Conservation (phyloP, 2,888 invertebrate species). For the Odontothrips loti region DNA sequence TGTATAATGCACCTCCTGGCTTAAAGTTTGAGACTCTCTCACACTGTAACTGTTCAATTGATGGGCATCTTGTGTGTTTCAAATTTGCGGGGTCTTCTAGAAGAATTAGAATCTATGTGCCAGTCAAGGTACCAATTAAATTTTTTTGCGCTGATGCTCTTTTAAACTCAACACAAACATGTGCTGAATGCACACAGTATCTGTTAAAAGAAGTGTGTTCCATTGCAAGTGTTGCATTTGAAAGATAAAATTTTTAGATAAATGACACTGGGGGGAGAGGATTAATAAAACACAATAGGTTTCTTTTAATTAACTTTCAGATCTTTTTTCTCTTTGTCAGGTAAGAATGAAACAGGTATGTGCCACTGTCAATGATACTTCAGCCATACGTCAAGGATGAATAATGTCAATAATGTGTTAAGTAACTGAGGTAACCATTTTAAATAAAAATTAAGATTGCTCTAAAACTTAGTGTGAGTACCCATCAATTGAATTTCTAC, state of each 20-base stretch:
- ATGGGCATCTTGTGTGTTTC: too few species aligned
- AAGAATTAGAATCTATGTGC: too few species aligned
- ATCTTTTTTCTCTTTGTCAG: too few species aligned
- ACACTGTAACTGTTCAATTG: too few species aligned
- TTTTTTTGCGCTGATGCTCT: neutral
- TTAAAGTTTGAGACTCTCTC: too few species aligned
- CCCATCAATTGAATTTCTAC: too few species aligned
- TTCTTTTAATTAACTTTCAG: too few species aligned
- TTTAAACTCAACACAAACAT: neutral
- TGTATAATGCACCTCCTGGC: too few species aligned
- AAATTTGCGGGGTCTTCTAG: neutral
- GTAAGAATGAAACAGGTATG: neutral
- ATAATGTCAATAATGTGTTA: neutral
- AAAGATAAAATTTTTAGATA: neutral
- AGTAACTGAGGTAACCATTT: too few species aligned
- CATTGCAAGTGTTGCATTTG: neutral
- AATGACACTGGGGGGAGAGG: neutral
- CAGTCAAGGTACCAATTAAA: neutral
- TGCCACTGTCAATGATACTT: neutral
- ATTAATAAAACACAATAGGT: neutral
- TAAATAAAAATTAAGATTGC: too few species aligned
- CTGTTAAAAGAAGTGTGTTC: neutral
- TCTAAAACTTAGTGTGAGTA: too few species aligned
- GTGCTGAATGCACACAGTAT: neutral
- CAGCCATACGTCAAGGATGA: neutral